A percentile compares a stretch with the other conserved stretches of the same genome.
phyloP scores from a whole-genome alignment of 2,113 vertebrate genomes.

The Steatornis caripensis region DNA sequence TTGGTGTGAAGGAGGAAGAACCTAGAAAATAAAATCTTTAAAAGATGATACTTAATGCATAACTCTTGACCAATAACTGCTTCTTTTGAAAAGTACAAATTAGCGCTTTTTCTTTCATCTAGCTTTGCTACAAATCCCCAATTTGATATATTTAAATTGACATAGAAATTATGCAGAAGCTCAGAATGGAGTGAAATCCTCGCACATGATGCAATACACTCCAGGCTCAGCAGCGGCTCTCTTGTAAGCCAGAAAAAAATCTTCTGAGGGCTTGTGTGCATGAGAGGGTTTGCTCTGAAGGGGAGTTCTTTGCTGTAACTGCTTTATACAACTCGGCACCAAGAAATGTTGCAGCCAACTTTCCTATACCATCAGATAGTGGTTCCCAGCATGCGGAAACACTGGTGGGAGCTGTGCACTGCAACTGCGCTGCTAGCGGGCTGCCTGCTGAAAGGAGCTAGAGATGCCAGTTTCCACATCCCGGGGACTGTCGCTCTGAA shows the following conservation, averaged over 20 bases:
- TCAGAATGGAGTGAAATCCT: not conserved
- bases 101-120: not conserved
- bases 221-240: not conserved
- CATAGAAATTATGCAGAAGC: conserved; percentile 4
- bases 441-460: not conserved
- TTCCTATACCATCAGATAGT: not conserved
- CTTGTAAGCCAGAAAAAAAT: not conserved
- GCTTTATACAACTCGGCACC: not conserved
- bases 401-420: not conserved
- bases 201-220: conserved; percentile 4
- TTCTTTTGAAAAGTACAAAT: not conserved
- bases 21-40: not conserved
- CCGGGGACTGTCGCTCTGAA: not conserved
- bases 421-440: not conserved
- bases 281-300: not conserved
- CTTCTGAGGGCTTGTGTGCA: not conserved
- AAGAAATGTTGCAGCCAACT: not conserved
- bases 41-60: not conserved
- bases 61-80: not conserved
- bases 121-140: not conserved
- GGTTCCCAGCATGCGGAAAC: not conserved
- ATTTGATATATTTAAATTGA: conserved; percentile 1
- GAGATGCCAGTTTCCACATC: not conserved
- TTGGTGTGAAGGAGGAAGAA: not conserved
- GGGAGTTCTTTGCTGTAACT: not conserved